Evolutionary conservation across 2,113 vertebrate species (phyloP).

Genomic region (Nyctereutes procyonoides): DNA sequence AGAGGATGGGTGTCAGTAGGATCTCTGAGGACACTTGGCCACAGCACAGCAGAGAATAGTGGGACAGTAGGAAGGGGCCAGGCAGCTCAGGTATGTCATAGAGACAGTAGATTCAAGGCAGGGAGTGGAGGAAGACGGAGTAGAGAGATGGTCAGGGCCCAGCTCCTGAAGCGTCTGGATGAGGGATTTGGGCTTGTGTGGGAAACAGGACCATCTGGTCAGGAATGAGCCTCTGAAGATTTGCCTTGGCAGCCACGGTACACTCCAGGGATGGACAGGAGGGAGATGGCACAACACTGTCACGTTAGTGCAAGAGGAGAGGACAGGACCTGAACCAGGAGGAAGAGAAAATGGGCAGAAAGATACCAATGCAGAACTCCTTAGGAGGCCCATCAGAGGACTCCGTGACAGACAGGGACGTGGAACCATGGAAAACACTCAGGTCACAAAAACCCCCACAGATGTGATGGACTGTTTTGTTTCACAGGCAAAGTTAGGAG

Average conservation of each 20-base stretch:
- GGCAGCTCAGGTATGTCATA: rapidly evolving
- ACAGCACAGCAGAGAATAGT: background rate
- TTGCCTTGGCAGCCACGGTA: background rate
- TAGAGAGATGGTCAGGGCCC: background rate
- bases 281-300: background rate
- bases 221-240: background rate
- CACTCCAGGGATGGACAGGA: background rate
- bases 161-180: background rate
- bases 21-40: too few relatives aligned
- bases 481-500: background rate
- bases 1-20: background rate
- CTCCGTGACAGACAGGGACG: background rate
- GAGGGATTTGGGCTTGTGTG: background rate
- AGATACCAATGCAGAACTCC: background rate
- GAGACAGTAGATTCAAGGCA: background rate
- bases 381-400: background rate
- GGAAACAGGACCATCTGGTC: rapidly evolving
- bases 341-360: too few relatives aligned
- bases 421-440: background rate
- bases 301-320: background rate
- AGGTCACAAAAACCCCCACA: background rate
- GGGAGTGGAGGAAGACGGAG: rapidly evolving
- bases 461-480: background rate
- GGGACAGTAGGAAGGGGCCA: rapidly evolving
- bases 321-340: background rate